Percentiles rank a stretch among this genome's conserved stretches.
Conservation (phyloP, 2,888 invertebrate species). For the Eupithecia vulgata region DNA sequence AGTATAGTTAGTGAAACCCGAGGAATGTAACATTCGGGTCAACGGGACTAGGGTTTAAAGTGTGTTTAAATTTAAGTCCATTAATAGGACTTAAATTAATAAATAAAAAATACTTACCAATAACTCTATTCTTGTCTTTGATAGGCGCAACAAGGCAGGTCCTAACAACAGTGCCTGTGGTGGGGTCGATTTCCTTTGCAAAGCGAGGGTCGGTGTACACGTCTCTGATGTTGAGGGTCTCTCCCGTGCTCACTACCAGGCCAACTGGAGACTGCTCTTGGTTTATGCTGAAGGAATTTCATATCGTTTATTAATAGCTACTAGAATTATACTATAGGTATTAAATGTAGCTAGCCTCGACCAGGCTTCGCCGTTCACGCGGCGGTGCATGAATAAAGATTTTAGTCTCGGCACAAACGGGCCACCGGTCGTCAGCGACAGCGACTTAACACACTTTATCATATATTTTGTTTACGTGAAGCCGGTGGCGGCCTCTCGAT, state of each 20-base stretch:
- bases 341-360: not conserved
- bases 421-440: too few species aligned
- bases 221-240: constrained; percentile 79
- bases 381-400: too few species aligned
- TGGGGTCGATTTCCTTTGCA: constrained; percentile 79
- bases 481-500: too few species aligned
- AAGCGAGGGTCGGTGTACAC: constrained; percentile 83
- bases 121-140: constrained; percentile 73
- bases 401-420: too few species aligned
- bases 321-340: too few species aligned
- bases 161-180: constrained; percentile 82
- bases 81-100: too few species aligned
- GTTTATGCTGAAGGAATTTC: constrained; percentile 61
- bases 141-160: constrained; percentile 83
- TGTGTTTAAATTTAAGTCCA: too few species aligned
- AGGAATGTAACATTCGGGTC: too few species aligned
- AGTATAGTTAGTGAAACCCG: too few species aligned
- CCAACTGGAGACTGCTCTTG: constrained; percentile 81
- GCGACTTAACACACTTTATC: too few species aligned
- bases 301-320: not conserved
- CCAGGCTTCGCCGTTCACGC: not conserved
- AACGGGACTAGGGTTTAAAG: too few species aligned
- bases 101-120: constrained; percentile 77
- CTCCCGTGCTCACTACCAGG: constrained; percentile 78
- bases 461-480: too few species aligned